Evolutionary conservation across 2,888 invertebrate genomes (phyloP).

Genomic region (Ectropis crepuscularia): DNA sequence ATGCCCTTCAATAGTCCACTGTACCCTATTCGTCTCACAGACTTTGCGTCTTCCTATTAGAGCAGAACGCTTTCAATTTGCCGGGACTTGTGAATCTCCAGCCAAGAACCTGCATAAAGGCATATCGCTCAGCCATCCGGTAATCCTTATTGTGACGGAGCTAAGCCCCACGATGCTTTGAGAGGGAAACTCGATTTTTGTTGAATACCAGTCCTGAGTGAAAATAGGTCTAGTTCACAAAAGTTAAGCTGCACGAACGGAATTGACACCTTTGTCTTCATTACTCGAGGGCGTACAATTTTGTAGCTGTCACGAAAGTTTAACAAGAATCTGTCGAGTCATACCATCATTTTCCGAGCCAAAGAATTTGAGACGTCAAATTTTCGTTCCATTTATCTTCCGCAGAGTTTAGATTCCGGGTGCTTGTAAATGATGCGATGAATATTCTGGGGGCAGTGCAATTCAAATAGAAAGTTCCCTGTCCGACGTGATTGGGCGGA

Average conservation of each 20-base stretch:
- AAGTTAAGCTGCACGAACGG: conserved; percentile 14
- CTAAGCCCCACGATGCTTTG: conserved; percentile 26
- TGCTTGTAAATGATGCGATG: conserved; percentile 33
- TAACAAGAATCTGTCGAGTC: conserved; percentile 22
- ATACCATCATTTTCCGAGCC: conserved; percentile 24
- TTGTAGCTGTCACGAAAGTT: conserved; percentile 25
- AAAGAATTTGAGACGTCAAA: conserved; percentile 29
- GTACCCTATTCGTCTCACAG: conserved; percentile 48
- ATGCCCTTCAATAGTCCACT: conserved; percentile 22
- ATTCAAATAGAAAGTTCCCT: conserved; percentile 46
- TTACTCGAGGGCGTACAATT: conserved; percentile 15
- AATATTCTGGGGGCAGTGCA: conserved; percentile 36
- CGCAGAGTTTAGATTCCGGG: conserved; percentile 16
- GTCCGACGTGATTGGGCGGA: conserved; percentile 42
- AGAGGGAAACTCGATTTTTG: conserved; percentile 24
- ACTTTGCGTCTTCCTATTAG: conserved; percentile 53
- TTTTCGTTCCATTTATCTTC: conserved; percentile 31
- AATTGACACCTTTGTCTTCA: conserved; percentile 20
- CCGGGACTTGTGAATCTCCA: conserved; percentile 60
- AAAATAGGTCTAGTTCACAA: conserved; percentile 30
- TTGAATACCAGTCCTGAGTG: conserved; percentile 24
- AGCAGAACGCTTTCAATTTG: conserved; percentile 67
- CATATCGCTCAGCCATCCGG: conserved; percentile 59
- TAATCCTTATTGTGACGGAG: conserved; percentile 34
- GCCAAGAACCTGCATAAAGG: conserved; percentile 66